Evolutionary conservation across 2,888 invertebrate genomes (phyloP).

Genomic region (Gryllus longicercus): DNA sequence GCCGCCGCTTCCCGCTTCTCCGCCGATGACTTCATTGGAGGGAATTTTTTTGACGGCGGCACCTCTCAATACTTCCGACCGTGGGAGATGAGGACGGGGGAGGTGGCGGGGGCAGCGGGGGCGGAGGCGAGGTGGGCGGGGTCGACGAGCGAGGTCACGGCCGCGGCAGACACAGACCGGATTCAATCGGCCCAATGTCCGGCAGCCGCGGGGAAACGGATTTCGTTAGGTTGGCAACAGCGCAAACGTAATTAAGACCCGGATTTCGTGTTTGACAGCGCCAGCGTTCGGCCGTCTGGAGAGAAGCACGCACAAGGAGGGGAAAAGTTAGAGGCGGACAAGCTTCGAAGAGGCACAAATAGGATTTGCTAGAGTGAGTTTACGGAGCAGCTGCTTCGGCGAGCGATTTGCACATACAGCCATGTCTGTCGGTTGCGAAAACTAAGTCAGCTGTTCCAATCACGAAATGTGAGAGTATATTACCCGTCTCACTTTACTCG

Average conservation of each 20-base stretch:
- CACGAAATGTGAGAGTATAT: not conserved
- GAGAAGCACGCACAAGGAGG: no score
- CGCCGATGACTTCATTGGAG: slow-evolving; percentile 3
- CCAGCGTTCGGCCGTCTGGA: no score
- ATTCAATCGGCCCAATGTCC: slow-evolving; percentile 2
- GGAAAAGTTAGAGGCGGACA: no score
- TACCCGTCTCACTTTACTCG: not conserved
- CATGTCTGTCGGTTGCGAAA: no score
- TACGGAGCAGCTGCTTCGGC: no score
- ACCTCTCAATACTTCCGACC: slow-evolving; percentile 11
- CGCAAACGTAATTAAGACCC: slow-evolving; percentile 3
- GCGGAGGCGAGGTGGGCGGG: not conserved
- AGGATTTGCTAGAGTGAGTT: no score
- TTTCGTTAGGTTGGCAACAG: slow-evolving; percentile 17
- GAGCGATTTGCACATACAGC: no score
- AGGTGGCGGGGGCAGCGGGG: not conserved
- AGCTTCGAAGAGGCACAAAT: no score
- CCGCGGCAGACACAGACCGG: not conserved
- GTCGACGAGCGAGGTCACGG: not conserved
- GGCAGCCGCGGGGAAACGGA: not conserved
- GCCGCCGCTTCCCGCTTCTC: not conserved
- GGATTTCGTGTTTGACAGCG: slow-evolving; percentile 17
- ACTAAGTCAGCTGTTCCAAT: not conserved
- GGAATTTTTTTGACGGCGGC: not conserved
- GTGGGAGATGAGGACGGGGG: not conserved